Evolutionary conservation across 1,140 invertebrate species (phyloP), one percentile per base, ranked within the genome.

Genomic region (Chymomyza costata): DNA sequence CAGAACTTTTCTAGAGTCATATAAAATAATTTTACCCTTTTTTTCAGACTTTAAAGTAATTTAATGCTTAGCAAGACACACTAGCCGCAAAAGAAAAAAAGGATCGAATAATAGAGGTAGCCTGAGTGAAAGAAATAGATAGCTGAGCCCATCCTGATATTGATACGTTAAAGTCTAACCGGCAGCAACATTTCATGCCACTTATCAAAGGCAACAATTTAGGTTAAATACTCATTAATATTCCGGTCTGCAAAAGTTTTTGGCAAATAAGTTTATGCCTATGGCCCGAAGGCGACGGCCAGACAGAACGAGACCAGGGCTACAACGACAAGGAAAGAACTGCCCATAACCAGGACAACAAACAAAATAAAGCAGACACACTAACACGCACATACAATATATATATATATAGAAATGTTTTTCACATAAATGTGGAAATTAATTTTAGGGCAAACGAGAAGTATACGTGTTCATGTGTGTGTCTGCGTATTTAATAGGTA

Each of bases 161-260:
- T n/a, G n/a, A n/a, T n/a, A n/a, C n/a, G n/a, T n/a, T n/a, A n/a
- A n/a, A n/a, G n/a, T 61, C 52, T 56, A 56, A 61, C 53, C 34
- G 46, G 30, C 46, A 35, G 54, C 54, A 67, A 73, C 70, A 80
- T 73, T 80, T 71, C 63, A 68, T 80, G 74, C 59, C 74, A 80
- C 73, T 80, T 80, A 81, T 81, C 74, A 81, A 81, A 81, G 73
- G 73, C 73, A 80, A 80, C 73, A 80, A 80, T 80, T 80, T 80
- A 81, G 73, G 73, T 80, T 80, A 80, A 80, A 80, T 80, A 80
- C 73, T 80, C 73, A 80, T 80, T 80, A 80, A 80, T 80, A 80
- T 80, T 81, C 73, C 74, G 74, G 73, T 80, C 73, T 81, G 73
- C 74, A 53, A 80, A 80, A 80, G 53, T 80, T 80, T 80, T 80